Evolutionary conservation across 2,113 vertebrate species (phyloP).

Genomic region (Gasterosteus aculeatus): DNA sequence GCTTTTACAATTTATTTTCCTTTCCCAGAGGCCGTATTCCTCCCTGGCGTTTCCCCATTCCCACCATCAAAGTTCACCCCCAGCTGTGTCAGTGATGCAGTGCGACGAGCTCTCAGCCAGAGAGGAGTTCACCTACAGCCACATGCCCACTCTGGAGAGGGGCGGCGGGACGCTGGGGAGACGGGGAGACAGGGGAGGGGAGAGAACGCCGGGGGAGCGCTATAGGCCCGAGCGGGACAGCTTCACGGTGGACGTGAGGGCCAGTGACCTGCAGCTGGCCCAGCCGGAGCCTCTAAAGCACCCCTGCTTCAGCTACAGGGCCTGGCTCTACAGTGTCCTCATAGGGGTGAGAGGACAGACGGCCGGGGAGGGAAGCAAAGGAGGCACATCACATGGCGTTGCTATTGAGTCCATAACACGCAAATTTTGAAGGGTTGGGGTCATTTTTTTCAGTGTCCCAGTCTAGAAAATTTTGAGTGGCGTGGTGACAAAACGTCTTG

Average conservation of each 20-base stretch:
- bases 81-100: constrained; percentile 63
- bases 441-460: neutral
- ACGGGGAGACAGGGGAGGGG: constrained; percentile 80
- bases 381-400: constrained; percentile 29
- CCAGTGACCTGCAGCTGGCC: constrained; percentile 89
- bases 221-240: constrained; percentile 82
- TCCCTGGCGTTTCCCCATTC: neutral
- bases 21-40: constrained; percentile 10
- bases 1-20: neutral
- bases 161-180: constrained; percentile 82
- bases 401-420: constrained; percentile 16
- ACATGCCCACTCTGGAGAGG: constrained; percentile 88
- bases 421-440: constrained; percentile 28
- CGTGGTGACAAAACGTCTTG: constrained; percentile 38
- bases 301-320: constrained; percentile 90
- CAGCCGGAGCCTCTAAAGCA: constrained; percentile 78
- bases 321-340: constrained; percentile 93
- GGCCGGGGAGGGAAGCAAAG: neutral
- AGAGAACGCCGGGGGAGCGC: constrained; percentile 67
- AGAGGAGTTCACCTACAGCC: constrained; percentile 93
- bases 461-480: constrained; percentile 34
- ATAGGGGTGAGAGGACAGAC: constrained; percentile 88
- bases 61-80: neutral
- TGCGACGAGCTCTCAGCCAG: constrained; percentile 85
- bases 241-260: constrained; percentile 87